Evolutionary conservation across 2,797 vertebrate genomes (phyloP).

Genomic region (Syndactyla subalaris): DNA sequence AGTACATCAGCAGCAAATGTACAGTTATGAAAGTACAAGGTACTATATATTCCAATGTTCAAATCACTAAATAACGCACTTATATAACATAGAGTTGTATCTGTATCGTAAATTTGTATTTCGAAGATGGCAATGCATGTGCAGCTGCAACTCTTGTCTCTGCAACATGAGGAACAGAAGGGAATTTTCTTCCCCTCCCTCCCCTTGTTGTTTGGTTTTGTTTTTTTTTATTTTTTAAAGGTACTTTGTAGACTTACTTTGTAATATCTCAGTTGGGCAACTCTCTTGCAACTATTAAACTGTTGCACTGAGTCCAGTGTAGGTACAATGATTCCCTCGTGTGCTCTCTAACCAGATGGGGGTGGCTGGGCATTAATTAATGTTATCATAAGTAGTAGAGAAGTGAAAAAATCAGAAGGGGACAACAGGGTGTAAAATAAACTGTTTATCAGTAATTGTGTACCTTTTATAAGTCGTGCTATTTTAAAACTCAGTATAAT

Average conservation of each 20-base stretch:
- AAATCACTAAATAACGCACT: neutral
- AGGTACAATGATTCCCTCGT: neutral
- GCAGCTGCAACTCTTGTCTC: rapidly evolving
- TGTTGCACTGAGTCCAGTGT: neutral
- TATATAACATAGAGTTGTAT: rapidly evolving
- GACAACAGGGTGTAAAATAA: neutral
- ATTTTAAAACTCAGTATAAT: neutral
- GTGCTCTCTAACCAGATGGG: neutral
- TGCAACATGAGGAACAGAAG: neutral
- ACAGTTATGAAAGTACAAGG: rapidly evolving
- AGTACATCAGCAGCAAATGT: neutral
- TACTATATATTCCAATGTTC: rapidly evolving
- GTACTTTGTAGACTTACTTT: neutral
- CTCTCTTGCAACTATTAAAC: neutral
- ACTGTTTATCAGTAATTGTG: neutral
- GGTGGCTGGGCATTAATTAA: neutral
- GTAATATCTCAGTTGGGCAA: neutral
- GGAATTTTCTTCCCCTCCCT: neutral
- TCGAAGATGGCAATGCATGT: rapidly evolving
- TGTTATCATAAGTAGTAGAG: neutral
- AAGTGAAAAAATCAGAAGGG: neutral
- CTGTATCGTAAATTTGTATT: neutral
- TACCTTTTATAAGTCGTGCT: neutral
- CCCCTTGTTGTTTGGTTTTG: neutral
- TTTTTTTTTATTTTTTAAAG: neutral